phyloP scores from a whole-genome alignment of 2,888 invertebrate genomes.

The Entomobrya proxima region DNA sequence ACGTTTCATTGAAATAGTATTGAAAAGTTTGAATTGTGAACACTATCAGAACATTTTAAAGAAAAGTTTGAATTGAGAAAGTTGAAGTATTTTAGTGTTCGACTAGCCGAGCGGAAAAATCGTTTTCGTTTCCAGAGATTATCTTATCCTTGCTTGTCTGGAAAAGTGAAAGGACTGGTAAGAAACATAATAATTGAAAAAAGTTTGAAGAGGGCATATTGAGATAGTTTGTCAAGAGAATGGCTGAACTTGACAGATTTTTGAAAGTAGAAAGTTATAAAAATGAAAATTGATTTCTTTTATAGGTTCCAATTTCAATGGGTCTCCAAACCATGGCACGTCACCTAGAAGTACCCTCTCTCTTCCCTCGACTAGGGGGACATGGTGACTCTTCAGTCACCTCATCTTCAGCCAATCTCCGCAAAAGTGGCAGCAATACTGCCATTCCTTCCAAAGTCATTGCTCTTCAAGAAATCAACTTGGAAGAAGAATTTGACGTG shows the following conservation, averaged over 20 bases:
- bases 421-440: slow-evolving; percentile 52
- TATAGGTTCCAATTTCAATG: slow-evolving; percentile 37
- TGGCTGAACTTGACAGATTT: background rate
- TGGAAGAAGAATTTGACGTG: slow-evolving; percentile 82
- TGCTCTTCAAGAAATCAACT: slow-evolving; percentile 79
- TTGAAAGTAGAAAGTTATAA: background rate
- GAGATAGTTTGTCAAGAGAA: no score
- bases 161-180: no score
- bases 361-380: slow-evolving; percentile 53
- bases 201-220: no score
- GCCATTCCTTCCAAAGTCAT: slow-evolving; percentile 63
- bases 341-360: slow-evolving; percentile 55
- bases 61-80: no score
- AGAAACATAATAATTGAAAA: no score
- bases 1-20: no score
- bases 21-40: no score
- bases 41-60: no score
- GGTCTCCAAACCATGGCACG: slow-evolving; percentile 64
- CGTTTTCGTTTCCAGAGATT: no score
- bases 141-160: no score
- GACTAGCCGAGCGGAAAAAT: no score
- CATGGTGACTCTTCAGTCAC: background rate
- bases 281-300: background rate
- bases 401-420: background rate
- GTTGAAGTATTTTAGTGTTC: no score